Conservation (phyloP, 1,140 invertebrate genomes). For the Hestina assimilis region DNA sequence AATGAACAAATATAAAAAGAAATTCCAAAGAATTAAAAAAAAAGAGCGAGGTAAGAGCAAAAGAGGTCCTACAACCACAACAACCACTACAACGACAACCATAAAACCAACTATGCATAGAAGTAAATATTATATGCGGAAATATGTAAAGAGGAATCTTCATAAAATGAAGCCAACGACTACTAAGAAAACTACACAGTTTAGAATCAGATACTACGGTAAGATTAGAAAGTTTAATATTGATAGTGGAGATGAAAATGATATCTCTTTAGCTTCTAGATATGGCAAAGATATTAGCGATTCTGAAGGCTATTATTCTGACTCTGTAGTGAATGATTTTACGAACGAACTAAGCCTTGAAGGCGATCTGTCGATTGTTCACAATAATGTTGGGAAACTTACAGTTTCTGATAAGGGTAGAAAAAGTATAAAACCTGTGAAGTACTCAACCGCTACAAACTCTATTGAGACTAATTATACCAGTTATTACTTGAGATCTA, state of each 20-base stretch:
- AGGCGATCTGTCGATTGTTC: neutral
- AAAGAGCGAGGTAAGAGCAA: conserved; percentile 13
- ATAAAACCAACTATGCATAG: conserved; percentile 19
- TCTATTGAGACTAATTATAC: too few species aligned
- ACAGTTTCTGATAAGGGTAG: too few species aligned
- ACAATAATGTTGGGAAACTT: too few species aligned
- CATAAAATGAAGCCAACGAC: conserved; percentile 27
- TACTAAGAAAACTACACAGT: conserved; percentile 10
- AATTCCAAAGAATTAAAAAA: conserved; percentile 12
- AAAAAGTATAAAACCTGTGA: too few species aligned
- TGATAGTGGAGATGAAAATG: neutral
- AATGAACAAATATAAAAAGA: conserved; percentile 20
- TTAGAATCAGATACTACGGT: conserved; percentile 14
- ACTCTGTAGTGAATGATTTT: neutral
- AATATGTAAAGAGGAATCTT: conserved; percentile 27
- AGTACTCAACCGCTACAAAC: too few species aligned
- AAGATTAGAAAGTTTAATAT: conserved; percentile 5
- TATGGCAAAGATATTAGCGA: neutral
- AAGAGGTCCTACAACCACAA: conserved; percentile 20
- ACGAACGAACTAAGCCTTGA: neutral
- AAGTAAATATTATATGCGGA: conserved; percentile 29
- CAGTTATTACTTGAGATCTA: too few species aligned
- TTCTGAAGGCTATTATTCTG: neutral
- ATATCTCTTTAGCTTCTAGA: neutral
- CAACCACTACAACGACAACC: conserved; percentile 13